Evolutionary conservation across 2,888 invertebrate genomes (phyloP), one percentile per base, ranked within the genome.

Genomic region (Drosophila pseudotakahashii): DNA sequence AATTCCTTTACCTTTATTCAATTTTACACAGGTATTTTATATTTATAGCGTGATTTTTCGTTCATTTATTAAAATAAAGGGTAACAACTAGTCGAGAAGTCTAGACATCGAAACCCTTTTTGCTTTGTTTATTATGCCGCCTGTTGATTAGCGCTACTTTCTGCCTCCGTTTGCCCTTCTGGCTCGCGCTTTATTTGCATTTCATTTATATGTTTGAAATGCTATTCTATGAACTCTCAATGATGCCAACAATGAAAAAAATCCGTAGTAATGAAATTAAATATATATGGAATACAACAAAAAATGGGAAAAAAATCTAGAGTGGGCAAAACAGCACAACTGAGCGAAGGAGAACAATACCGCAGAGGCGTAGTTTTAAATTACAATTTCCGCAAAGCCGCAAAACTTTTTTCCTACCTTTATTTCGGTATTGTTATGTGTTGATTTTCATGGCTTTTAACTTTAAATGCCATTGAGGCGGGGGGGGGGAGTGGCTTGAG

Each of bases 371-470:
- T 32, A 50, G 75, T 74, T 81, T 67, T 58, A 70, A 84, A 85
- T 79, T 77, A 82, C 80, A 82, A 71, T 85, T 85, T 74, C 71
- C 77, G 75, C 61, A 50, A 67, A 44, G 61, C 50, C 54, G 45
- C 54, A 73, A 47, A 61, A 78, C 63, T 60, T 41, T 68, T 61
- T 59, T 42, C 23, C 53, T 39, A 53, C 53, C 76, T 69, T 47
- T 68, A 67, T 71, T 77, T 73, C 51, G 60, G 48, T 72, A n/a
- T 67, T 61, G 54, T 68, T 66, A 54, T 57, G 45, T 54, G 52
- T 54, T 69, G 69, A 71, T 83, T 84, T 84, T 78, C 69, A 73
- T 84, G 62, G 69, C 64, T 73, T 78, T 81, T 68, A 61, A 59
- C 76, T 83, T 76, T 47, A 69, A 83, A 69, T 55, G 42, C 59